Conservation (phyloP, 1,140 invertebrate genomes). For the Drosophila watanabei region DNA sequence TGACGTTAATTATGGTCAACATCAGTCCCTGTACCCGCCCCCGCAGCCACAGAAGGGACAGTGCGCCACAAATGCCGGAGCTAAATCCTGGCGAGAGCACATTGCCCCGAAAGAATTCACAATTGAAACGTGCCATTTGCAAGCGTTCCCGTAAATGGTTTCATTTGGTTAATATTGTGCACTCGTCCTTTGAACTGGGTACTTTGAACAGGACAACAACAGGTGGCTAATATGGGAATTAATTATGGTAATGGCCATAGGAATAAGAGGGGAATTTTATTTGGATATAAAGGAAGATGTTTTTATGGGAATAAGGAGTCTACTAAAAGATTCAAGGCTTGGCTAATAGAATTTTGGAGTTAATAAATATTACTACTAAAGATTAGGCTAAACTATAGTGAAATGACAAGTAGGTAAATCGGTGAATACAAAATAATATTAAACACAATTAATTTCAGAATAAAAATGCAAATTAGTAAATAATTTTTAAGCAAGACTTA, state of each 20-base stretch:
- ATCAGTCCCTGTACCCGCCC: slow-evolving; percentile 13
- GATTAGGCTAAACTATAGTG: too few relatives aligned
- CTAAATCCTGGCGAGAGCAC: slow-evolving; percentile 25
- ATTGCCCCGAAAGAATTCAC: slow-evolving; percentile 65
- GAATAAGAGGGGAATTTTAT: background rate
- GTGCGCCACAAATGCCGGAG: slow-evolving; percentile 34
- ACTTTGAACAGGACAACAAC: slow-evolving; percentile 16
- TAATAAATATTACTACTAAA: too few relatives aligned
- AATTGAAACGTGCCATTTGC: slow-evolving; percentile 70
- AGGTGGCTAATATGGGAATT: slow-evolving; percentile 7
- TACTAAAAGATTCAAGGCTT: background rate
- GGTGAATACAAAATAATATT: background rate
- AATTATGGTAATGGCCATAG: background rate
- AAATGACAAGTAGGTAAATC: too few relatives aligned
- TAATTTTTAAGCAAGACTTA: background rate
- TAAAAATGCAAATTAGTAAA: background rate
- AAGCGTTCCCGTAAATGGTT: slow-evolving; percentile 50
- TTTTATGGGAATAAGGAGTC: background rate
- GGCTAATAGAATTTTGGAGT: too few relatives aligned
- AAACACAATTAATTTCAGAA: too few relatives aligned
- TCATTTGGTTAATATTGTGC: slow-evolving; percentile 54
- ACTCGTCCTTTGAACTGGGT: slow-evolving; percentile 17
- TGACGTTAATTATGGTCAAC: slow-evolving; percentile 76
- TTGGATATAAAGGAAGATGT: background rate
- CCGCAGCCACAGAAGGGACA: background rate